These are phyloP conservation scores for Antechinus flavipes DNA, from an alignment of 2,113 vertebrate species.

Conservation along the genomic window DNA sequence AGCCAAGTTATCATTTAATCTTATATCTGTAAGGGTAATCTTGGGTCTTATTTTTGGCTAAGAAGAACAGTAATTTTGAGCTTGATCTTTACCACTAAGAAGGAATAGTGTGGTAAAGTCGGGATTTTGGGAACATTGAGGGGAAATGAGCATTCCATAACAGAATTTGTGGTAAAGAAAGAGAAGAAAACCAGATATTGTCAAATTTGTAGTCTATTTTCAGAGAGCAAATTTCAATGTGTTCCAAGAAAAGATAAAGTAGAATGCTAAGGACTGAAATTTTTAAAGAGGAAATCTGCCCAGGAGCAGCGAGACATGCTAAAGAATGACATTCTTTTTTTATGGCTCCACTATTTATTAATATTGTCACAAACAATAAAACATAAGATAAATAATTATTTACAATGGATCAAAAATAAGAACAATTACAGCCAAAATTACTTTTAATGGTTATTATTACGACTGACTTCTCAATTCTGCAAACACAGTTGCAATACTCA, in stretches of 20 bases:
- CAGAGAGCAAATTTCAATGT: background rate
- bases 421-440: background rate
- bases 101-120: background rate
- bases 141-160: background rate
- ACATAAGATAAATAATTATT: background rate
- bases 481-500: background rate
- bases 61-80: background rate
- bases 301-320: background rate
- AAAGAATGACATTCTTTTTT: background rate
- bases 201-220: background rate
- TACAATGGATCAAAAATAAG: background rate
- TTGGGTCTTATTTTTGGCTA: background rate
- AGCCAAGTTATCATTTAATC: background rate
- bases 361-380: background rate
- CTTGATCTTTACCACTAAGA: background rate
- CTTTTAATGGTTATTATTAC: background rate
- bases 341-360: background rate
- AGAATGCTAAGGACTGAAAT: background rate
- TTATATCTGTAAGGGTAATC: background rate
- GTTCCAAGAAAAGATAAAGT: background rate
- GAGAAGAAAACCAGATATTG: background rate
- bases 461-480: background rate
- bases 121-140: background rate
- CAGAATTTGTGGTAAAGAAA: background rate
- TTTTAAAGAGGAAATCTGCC: background rate